phyloP scores from a whole-genome alignment of 2,113 vertebrate species.

The Jacana jacana region DNA sequence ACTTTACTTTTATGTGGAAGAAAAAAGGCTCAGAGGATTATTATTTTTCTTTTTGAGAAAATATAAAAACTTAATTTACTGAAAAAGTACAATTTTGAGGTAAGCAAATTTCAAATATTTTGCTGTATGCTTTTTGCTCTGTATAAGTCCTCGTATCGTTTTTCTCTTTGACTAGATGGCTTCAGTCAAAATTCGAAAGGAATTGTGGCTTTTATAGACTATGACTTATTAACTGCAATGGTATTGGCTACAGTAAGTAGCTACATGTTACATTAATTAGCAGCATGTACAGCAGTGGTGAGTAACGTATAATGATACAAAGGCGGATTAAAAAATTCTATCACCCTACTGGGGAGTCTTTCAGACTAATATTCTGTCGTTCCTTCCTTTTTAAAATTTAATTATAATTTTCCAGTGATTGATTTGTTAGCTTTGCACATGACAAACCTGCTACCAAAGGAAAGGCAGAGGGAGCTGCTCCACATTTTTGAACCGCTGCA shows the following conservation, averaged over 20 bases:
- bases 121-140: background rate
- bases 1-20: background rate
- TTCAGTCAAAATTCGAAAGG: background rate
- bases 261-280: background rate
- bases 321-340: background rate
- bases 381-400: background rate
- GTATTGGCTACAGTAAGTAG: background rate
- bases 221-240: background rate
- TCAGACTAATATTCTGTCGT: background rate
- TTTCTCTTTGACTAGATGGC: background rate
- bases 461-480: background rate
- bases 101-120: background rate
- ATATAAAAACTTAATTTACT: background rate
- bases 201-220: background rate
- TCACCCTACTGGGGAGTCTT: background rate
- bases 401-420: background rate
- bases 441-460: background rate
- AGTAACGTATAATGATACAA: rapidly evolving
- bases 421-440: background rate
- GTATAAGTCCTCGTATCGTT: rapidly evolving
- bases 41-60: background rate
- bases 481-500: background rate
- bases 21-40: background rate
- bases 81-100: background rate
- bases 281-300: background rate